Conservation (phyloP, 2,888 invertebrate genomes). For the Frankliniella intonsa region DNA sequence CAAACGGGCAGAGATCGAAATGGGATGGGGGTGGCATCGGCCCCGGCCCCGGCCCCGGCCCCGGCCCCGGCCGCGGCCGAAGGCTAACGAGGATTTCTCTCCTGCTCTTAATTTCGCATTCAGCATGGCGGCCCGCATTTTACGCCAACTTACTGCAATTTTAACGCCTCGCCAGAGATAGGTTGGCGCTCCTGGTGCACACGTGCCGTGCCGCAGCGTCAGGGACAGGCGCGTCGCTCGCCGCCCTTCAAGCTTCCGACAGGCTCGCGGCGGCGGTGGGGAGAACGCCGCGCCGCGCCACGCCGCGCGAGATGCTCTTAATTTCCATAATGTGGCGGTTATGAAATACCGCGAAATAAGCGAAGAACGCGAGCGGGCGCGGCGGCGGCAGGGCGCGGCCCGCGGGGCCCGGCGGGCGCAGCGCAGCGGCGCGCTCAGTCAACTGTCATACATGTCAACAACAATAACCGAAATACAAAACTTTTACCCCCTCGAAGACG, state of each 20-base stretch:
- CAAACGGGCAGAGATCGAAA: slow-evolving; percentile 8
- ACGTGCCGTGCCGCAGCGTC: neutral
- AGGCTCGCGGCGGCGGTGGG: neutral
- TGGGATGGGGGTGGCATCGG: neutral
- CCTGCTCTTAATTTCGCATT: neutral
- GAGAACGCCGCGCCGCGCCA: neutral
- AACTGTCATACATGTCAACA: slow-evolving; percentile 23
- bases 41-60: neutral
- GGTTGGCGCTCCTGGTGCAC: neutral
- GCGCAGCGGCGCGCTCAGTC: neutral
- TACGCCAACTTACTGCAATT: neutral
- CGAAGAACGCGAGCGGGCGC: neutral
- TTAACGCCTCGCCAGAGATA: neutral
- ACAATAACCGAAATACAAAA: slow-evolving; percentile 23
- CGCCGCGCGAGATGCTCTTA: neutral
- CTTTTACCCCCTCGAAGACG: slow-evolving; percentile 24
- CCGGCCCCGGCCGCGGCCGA: neutral
- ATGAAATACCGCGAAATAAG: slow-evolving; percentile 23
- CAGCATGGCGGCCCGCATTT: neutral
- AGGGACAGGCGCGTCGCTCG: neutral
- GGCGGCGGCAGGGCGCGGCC: neutral
- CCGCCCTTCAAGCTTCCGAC: neutral
- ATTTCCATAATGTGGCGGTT: slow-evolving; percentile 8
- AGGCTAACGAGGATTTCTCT: neutral
- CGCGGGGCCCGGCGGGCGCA: neutral